phyloP scores from a whole-genome alignment of 2,113 vertebrate species.

The Chascanopsetta lugubris region DNA sequence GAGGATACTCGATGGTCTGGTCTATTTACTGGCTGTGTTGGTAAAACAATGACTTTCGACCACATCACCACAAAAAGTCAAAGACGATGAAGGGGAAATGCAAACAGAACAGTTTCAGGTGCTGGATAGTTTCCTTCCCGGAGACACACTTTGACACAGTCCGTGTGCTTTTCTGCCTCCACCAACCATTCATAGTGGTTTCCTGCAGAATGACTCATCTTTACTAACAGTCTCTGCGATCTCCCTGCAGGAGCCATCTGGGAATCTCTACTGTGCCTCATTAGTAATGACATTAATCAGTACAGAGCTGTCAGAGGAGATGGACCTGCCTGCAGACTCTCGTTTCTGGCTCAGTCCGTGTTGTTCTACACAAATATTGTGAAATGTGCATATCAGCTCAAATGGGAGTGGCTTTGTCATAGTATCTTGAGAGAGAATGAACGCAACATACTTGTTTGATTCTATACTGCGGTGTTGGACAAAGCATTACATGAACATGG shows the following conservation, averaged over 20 bases:
- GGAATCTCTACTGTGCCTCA: too few species aligned
- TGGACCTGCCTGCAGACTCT: neutral
- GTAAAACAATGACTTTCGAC: too few species aligned
- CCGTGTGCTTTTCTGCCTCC: too few species aligned
- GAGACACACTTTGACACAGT: too few species aligned
- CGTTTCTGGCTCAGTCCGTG: neutral
- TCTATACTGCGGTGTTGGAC: too few species aligned
- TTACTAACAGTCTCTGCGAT: neutral
- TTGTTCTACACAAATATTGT: neutral
- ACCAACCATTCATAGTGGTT: neutral
- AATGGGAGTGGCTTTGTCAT: neutral
- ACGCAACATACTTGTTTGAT: too few species aligned
- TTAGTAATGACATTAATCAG: neutral
- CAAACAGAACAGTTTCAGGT: neutral
- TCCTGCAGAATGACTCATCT: neutral
- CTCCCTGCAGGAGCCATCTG: neutral
- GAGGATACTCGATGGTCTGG: too few species aligned
- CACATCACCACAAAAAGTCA: neutral
- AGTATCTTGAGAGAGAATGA: too few species aligned
- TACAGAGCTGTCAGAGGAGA: neutral
- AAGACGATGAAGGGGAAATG: neutral
- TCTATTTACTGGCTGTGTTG: too few species aligned
- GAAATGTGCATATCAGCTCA: neutral
- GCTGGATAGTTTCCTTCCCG: neutral
- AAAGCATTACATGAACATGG: too few species aligned